Evolutionary conservation across 2,888 invertebrate species (phyloP).

Genomic region (Volucella inflata): DNA sequence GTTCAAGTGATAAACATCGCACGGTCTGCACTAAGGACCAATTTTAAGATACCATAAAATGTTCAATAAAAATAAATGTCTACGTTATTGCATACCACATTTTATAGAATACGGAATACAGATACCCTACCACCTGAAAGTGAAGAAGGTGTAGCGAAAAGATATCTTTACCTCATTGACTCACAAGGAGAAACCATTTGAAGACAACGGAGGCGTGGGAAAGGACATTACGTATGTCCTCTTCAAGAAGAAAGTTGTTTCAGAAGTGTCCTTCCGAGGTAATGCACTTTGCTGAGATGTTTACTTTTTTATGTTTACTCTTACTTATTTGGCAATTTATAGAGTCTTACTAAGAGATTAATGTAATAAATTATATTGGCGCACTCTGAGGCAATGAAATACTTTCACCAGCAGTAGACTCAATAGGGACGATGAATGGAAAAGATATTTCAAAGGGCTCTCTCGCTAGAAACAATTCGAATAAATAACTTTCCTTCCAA

Average conservation of each 20-base stretch:
- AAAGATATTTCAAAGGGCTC: neutral
- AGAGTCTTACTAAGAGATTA: constrained; percentile 18
- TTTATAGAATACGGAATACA: constrained; percentile 48
- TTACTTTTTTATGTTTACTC: constrained; percentile 35
- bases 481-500: neutral
- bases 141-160: constrained; percentile 5
- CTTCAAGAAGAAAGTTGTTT: neutral
- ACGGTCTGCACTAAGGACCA: constrained; percentile 73
- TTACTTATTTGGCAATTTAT: constrained; percentile 33
- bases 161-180: constrained; percentile 30
- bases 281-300: constrained; percentile 4
- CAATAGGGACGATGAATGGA: neutral
- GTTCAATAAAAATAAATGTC: constrained; percentile 75
- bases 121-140: constrained; percentile 27
- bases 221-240: constrained; percentile 3
- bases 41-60: constrained; percentile 73
- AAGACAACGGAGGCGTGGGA: constrained; percentile 1
- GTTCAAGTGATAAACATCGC: constrained; percentile 73
- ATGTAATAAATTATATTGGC: constrained; percentile 14
- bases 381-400: neutral
- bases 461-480: neutral
- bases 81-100: constrained; percentile 72
- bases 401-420: neutral
- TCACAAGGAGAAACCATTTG: constrained; percentile 1
- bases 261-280: constrained; percentile 17